A percentile compares a stretch with the other conserved stretches of the same genome.
Evolutionary conservation across 2,888 invertebrate genomes (phyloP).

Genomic region (Drosophila stalkeri): DNA sequence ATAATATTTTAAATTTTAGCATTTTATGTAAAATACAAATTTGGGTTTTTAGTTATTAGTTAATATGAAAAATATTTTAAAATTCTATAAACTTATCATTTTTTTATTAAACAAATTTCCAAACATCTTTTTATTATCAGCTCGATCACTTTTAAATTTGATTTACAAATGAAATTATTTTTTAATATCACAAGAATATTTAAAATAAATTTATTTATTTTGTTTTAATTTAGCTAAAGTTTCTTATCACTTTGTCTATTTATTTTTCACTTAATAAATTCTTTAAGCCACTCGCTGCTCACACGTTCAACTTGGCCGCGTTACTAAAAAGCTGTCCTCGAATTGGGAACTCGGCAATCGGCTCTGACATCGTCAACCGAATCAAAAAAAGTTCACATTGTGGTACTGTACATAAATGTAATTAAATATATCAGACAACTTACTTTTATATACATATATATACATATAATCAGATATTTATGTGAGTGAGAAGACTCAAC

Average conservation of each 20-base stretch:
- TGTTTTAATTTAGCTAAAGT: not conserved
- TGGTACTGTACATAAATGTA: slow-evolving; percentile 58
- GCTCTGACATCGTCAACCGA: slow-evolving; percentile 23
- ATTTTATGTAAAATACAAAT: not conserved
- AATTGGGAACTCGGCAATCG: slow-evolving; percentile 18
- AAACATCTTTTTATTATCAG: not conserved
- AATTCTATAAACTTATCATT: too few species aligned
- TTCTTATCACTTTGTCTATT: not conserved
- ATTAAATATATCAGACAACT: slow-evolving; percentile 40
- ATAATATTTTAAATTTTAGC: too few species aligned
- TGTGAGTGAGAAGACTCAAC: slow-evolving; percentile 23
- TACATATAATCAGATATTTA: not conserved
- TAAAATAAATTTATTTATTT: not conserved
- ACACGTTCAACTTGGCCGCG: slow-evolving; percentile 47
- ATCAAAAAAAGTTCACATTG: slow-evolving; percentile 30
- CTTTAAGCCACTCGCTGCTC: slow-evolving; percentile 26
- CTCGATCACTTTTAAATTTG: not conserved
- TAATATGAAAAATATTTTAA: too few species aligned
- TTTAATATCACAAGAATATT: not conserved
- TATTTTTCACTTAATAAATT: not conserved
- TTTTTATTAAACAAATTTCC: not conserved
- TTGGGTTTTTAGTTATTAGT: not conserved
- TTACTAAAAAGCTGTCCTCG: slow-evolving; percentile 40
- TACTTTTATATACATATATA: not conserved
- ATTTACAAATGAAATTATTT: not conserved